Percentiles rank a stretch among this genome's conserved stretches.
Evolutionary conservation across 2,113 vertebrate species (phyloP).

Genomic region (Vulpes lagopus): DNA sequence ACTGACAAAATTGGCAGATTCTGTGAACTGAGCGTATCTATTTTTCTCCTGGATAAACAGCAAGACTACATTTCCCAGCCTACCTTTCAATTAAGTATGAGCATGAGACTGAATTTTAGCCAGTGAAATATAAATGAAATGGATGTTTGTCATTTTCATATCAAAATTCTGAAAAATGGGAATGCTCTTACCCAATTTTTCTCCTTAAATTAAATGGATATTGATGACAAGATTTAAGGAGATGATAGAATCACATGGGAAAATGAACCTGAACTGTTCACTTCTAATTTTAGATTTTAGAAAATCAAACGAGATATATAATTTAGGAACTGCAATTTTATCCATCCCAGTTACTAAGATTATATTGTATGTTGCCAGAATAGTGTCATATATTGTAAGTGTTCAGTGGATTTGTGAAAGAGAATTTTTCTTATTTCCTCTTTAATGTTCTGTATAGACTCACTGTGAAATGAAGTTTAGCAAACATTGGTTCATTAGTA

Average conservation of each 20-base stretch:
- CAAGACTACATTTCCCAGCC: background rate
- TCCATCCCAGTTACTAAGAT: background rate
- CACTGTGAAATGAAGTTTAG: background rate
- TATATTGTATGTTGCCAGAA: background rate
- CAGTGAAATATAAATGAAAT: background rate
- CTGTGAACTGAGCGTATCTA: background rate
- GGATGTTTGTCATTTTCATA: background rate
- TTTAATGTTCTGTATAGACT: constrained; percentile 14
- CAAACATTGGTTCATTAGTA: background rate
- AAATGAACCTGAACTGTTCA: background rate
- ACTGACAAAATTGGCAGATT: background rate
- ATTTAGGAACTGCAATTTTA: constrained; percentile 17
- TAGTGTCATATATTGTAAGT: background rate
- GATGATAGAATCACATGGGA: background rate
- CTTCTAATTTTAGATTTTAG: constrained; percentile 25
- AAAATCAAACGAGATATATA: background rate
- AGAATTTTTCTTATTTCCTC: background rate
- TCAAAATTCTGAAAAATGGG: background rate
- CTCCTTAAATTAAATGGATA: background rate
- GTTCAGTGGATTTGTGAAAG: background rate
- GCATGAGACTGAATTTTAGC: background rate
- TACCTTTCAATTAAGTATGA: background rate
- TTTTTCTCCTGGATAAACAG: background rate
- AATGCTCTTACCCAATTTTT: background rate
- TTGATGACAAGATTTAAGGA: constrained; percentile 4